Conservation (phyloP, 2,888 invertebrate species). For the Venusia cambrica region DNA sequence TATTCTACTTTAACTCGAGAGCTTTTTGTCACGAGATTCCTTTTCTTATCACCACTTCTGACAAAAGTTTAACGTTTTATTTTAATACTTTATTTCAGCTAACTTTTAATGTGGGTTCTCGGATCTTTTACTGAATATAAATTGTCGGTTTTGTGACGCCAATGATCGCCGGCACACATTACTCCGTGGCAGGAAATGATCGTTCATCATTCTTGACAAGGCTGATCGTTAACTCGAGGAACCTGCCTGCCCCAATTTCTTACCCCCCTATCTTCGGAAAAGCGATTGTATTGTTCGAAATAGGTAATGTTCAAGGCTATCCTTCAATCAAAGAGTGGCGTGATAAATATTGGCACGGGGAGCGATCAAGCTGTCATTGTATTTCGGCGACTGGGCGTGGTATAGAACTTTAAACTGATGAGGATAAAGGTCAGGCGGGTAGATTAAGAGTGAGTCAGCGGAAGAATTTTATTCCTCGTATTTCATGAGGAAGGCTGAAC, state of each 20-base stretch:
- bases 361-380: conserved; percentile 37
- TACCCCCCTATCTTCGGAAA: conserved; percentile 6
- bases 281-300: conserved; percentile 7
- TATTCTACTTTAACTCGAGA: conserved; percentile 34
- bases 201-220: conserved; percentile 16
- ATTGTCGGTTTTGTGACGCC: conserved; percentile 14
- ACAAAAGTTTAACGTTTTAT: conserved; percentile 37
- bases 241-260: conserved; percentile 9
- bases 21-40: conserved; percentile 41
- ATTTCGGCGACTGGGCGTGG: conserved; percentile 30
- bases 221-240: conserved; percentile 16
- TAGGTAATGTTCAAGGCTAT: conserved; percentile 13
- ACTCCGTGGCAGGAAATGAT: conserved; percentile 17
- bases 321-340: conserved; percentile 32
- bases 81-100: conserved; percentile 24
- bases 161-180: conserved; percentile 14
- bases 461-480: conserved; percentile 16
- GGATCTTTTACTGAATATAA: conserved; percentile 22
- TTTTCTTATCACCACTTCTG: conserved; percentile 35
- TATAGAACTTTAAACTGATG: conserved; percentile 12
- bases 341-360: conserved; percentile 35
- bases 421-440: conserved; percentile 25
- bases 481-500: conserved; percentile 9
- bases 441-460: conserved; percentile 25
- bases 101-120: conserved; percentile 20